Percentiles rank a stretch among this genome's conserved stretches.
These are phyloP conservation scores for Thamnophis sirtalis DNA, from an alignment of 2,113 vertebrate genomes.

Conservation along the genomic window DNA sequence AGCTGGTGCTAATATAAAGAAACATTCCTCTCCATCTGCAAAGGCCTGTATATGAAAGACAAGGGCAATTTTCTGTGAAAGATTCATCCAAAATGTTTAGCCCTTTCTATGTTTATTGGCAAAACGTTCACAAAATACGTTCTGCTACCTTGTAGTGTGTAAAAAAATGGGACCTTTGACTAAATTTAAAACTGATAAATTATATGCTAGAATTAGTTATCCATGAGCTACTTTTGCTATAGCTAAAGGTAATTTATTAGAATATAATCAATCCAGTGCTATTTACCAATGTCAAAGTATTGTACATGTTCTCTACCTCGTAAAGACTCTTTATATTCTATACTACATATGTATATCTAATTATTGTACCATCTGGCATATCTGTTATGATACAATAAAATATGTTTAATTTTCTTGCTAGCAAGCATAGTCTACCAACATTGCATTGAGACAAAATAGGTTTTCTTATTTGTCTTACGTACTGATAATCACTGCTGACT, in stretches of 20 bases:
- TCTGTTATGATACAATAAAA: background rate
- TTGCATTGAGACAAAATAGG: background rate
- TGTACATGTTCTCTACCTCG: background rate
- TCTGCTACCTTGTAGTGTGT: background rate
- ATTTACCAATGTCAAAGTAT: background rate
- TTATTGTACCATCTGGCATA: background rate
- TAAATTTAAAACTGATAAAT: fast-evolving
- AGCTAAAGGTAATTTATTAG: background rate
- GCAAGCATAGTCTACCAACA: background rate
- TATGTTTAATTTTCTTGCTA: background rate
- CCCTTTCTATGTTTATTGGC: background rate
- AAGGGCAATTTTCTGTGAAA: background rate
- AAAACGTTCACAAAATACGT: background rate
- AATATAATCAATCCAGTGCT: background rate
- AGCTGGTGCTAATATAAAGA: background rate
- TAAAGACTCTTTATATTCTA: fast-evolving
- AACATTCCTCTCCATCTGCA: background rate
- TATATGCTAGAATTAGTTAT: background rate
- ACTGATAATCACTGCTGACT: background rate
- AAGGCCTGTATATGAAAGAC: background rate
- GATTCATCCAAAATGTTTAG: background rate
- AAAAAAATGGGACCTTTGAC: background rate
- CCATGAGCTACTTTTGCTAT: background rate
- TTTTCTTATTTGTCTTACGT: fast-evolving
- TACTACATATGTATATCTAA: background rate